Percentiles rank a stretch among this genome's conserved stretches.
Evolutionary conservation across 1,140 invertebrate genomes (phyloP).

Genomic region (Anastrepha obliqua): DNA sequence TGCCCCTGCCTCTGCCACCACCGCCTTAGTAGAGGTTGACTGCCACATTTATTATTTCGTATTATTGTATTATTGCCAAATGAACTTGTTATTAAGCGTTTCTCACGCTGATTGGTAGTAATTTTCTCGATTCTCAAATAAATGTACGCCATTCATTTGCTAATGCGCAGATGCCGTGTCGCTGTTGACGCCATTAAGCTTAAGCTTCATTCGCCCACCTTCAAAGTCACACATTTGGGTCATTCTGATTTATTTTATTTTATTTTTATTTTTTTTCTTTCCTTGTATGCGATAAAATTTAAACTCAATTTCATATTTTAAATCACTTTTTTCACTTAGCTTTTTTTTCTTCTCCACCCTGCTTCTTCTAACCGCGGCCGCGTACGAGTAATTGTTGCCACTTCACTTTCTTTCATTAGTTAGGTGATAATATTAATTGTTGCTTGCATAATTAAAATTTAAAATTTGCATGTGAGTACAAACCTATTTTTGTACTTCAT

Average conservation of each 20-base stretch:
- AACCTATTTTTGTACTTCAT: background rate
- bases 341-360: background rate
- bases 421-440: background rate
- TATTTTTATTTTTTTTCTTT: background rate
- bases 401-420: slow-evolving; percentile 27
- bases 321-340: background rate
- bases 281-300: background rate
- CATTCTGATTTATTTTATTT: background rate
- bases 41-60: too few species aligned
- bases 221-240: background rate
- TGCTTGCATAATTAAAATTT: background rate
- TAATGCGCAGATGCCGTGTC: too few species aligned
- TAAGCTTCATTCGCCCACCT: background rate
- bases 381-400: background rate
- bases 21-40: too few species aligned
- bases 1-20: too few species aligned
- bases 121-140: too few species aligned
- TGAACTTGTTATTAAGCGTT: too few species aligned
- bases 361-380: background rate
- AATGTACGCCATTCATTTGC: too few species aligned
- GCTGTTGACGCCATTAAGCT: too few species aligned
- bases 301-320: slow-evolving; percentile 13
- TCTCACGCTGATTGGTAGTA: too few species aligned
- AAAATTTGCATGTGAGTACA: background rate
- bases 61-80: too few species aligned